Base-by-base conservation (phyloP, 1,140 invertebrate genomes). In the Drosophila ohnishii region DNA sequence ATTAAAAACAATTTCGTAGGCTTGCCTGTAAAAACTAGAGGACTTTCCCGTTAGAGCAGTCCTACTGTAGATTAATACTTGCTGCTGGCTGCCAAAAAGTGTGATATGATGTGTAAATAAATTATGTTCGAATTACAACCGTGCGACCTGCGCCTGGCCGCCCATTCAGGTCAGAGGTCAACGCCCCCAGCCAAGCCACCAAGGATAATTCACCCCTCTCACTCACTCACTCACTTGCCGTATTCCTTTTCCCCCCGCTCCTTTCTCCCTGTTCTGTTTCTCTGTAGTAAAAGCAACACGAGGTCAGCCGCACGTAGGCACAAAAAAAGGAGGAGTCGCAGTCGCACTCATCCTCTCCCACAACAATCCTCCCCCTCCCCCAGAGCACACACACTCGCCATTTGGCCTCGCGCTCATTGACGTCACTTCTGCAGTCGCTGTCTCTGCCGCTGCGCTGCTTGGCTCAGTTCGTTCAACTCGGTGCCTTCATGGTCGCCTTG, bases 321-420 rank as follows among this genome's bases (percentile, higher is more conserved):
- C 50, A 53, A 16, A 51, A 34, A 34, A 53, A 53, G 50, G 50
- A 40, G 64, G 64, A 57, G 48, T 47, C 35, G 34, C 47, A 45
- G 42, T 53, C 35, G 48, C 58, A 28, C 47, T 40, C 40, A 58
- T 35, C 47, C 63, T 45, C 56, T 19, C n/a, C 28, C 45, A 22
- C 50, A 53, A 22, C 50, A 53, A 14, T 35, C 32, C 50, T 19
- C 30, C 53, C 25, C 65, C 64, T 44, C 64, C 58, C 74, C 77
- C 58, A 45, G 14, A 30, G 45, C 35, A 42, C 16, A 32, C 65
- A 19, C 66, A 53, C 37, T 60, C 42, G 44, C 78, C 69, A 51
- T 72, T 80, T 87, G 83, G 84, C 84, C 84, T 88, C 84, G 84
- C 69, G 84, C 84, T 80, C 75, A 88, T 88, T 88, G 84, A 88